A percentile compares a stretch with the other conserved stretches of the same genome.
phyloP scores from a whole-genome alignment of 2,113 vertebrate genomes.

The Machaerirhynchus nigripectus region DNA sequence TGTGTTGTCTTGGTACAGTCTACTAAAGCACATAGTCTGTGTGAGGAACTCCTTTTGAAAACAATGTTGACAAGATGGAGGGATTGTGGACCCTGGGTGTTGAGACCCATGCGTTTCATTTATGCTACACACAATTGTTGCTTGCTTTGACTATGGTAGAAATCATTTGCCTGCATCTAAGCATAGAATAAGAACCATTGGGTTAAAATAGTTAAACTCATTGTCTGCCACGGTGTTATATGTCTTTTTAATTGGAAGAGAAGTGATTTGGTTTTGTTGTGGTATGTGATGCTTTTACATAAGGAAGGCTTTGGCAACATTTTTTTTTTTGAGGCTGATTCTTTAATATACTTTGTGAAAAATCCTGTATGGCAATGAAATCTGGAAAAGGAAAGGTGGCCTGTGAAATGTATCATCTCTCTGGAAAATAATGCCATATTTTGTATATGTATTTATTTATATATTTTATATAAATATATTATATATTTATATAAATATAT shows the following conservation, averaged over 20 bases:
- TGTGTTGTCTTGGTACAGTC: background rate
- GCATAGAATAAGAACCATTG: background rate
- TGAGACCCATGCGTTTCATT: accelerated
- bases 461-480: slow-evolving; percentile 67
- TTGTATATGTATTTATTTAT: slow-evolving; percentile 65
- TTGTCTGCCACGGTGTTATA: background rate
- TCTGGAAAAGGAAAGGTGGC: background rate
- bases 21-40: background rate
- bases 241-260: background rate
- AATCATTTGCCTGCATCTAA: background rate
- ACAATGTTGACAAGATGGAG: background rate
- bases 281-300: background rate
- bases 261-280: background rate
- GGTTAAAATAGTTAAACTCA: background rate
- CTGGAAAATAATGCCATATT: slow-evolving; percentile 20
- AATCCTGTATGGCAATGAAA: background rate
- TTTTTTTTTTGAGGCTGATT: background rate
- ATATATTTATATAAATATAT: slow-evolving; percentile 68
- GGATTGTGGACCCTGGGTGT: background rate
- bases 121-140: background rate
- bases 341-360: background rate
- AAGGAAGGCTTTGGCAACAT: background rate
- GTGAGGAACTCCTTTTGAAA: background rate
- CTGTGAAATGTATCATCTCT: slow-evolving; percentile 33
- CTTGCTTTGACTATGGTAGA: background rate